Evolutionary conservation across 2,797 vertebrate genomes (phyloP).

Genomic region (Melanotaenia nigrans): DNA sequence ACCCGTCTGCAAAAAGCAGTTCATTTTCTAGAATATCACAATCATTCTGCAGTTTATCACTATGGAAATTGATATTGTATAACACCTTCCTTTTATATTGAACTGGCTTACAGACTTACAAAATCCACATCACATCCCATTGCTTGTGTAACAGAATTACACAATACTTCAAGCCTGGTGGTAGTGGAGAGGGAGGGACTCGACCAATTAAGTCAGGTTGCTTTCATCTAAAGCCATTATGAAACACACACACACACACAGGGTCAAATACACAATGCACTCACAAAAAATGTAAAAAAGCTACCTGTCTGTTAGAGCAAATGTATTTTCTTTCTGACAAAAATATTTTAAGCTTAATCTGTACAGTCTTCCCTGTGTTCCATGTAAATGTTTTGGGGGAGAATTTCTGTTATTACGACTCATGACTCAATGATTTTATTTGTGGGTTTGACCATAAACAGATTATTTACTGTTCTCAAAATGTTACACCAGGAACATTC

Average conservation of each 20-base stretch:
- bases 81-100: slow-evolving; percentile 51
- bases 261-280: slow-evolving; percentile 9
- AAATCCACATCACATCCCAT: slow-evolving; percentile 46
- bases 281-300: background rate
- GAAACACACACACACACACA: background rate
- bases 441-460: background rate
- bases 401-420: background rate
- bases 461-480: background rate
- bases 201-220: slow-evolving; percentile 36
- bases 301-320: background rate
- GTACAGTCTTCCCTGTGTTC: background rate
- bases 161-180: slow-evolving; percentile 47
- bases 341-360: background rate
- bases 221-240: slow-evolving; percentile 27
- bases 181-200: slow-evolving; percentile 15
- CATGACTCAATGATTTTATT: background rate
- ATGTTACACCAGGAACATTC: background rate
- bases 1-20: slow-evolving; percentile 3
- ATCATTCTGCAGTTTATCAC: slow-evolving; percentile 3
- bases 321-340: background rate
- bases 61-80: slow-evolving; percentile 53
- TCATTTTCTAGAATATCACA: slow-evolving; percentile 13
- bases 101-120: slow-evolving; percentile 46
- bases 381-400: background rate
- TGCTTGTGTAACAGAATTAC: slow-evolving; percentile 69